Percentiles rank a stretch among this genome's conserved stretches.
phyloP scores from a whole-genome alignment of 2,113 vertebrate genomes.

The Zapornia atra region DNA sequence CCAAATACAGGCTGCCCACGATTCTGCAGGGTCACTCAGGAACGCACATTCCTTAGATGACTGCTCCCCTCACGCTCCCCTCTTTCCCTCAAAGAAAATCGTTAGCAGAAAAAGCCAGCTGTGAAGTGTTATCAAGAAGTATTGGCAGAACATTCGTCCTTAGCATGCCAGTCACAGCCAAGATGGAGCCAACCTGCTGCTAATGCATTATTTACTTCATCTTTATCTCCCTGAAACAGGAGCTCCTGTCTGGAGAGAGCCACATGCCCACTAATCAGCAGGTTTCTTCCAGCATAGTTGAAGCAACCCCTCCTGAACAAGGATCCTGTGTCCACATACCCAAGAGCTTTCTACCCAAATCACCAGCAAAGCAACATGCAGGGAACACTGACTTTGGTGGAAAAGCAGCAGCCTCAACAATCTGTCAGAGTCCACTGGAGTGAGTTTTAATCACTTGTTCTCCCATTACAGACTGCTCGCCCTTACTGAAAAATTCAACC shows the following conservation, averaged over 20 bases:
- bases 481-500: background rate
- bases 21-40: background rate
- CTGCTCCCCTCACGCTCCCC: background rate
- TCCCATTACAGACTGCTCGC: background rate
- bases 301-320: background rate
- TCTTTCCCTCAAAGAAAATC: background rate
- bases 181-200: slow-evolving; percentile 50
- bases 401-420: background rate
- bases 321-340: background rate
- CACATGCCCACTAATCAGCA: slow-evolving; percentile 23
- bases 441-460: background rate
- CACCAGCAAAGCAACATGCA: background rate
- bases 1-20: background rate
- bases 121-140: slow-evolving; percentile 26
- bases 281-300: background rate
- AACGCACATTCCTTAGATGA: slow-evolving; percentile 12
- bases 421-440: background rate
- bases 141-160: background rate
- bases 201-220: slow-evolving; percentile 19
- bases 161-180: background rate
- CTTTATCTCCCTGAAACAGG: slow-evolving; percentile 47
- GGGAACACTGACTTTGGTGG: background rate
- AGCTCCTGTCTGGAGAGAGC: slow-evolving; percentile 35
- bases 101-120: slow-evolving; percentile 13
- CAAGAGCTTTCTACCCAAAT: background rate